Conservation (phyloP, 2,797 vertebrate genomes). For the Sebastes baramenuke region DNA sequence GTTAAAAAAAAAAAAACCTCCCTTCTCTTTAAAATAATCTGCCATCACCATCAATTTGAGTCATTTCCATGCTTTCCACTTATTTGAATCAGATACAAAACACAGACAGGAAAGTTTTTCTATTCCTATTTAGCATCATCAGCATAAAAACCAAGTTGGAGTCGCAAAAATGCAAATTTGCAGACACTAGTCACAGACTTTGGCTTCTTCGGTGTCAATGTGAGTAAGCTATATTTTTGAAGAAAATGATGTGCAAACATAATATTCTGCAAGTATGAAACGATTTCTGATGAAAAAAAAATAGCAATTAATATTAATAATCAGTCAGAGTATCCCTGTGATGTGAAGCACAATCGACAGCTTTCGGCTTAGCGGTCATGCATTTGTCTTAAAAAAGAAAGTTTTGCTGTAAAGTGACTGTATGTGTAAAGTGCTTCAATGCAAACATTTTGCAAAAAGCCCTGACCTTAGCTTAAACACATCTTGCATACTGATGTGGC, state of each 20-base stretch:
- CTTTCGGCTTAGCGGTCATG: background rate
- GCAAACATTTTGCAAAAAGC: conserved; percentile 11
- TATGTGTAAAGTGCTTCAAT: background rate
- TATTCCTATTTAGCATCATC: conserved; percentile 1
- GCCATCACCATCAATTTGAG: background rate
- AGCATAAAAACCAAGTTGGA: conserved; percentile 7
- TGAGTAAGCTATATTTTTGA: background rate
- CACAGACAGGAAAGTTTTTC: background rate
- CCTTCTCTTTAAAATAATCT: background rate
- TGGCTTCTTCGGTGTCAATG: background rate
- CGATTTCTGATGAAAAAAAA: background rate
- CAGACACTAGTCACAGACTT: background rate
- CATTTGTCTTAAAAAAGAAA: background rate
- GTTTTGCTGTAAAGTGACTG: background rate
- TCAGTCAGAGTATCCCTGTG: background rate
- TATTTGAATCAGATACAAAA: conserved; percentile 3
- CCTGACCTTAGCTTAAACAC: background rate
- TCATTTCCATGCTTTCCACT: background rate
- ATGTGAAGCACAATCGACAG: background rate
- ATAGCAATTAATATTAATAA: background rate
- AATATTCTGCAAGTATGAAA: background rate
- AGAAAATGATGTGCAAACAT: background rate
- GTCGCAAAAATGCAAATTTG: background rate
- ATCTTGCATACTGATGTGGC: background rate
- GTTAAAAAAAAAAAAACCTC: background rate